phyloP scores from a whole-genome alignment of 2,797 vertebrate species.

The Enteromius mattozi region DNA sequence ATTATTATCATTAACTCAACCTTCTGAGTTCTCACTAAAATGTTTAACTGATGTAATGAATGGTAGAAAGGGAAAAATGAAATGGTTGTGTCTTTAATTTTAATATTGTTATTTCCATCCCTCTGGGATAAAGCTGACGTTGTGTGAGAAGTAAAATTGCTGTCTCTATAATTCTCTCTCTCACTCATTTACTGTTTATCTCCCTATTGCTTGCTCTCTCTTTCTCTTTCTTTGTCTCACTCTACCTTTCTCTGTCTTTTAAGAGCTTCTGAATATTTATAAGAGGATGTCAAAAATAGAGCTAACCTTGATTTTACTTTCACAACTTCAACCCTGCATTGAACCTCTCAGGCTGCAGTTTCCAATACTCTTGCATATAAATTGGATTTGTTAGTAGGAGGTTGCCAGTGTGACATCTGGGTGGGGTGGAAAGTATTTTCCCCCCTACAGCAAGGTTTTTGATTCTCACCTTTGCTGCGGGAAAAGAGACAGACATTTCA shows the following conservation, averaged over 20 bases:
- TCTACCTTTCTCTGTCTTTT: constrained; percentile 52
- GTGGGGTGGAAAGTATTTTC: constrained; percentile 48
- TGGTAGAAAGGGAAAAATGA: constrained; percentile 21
- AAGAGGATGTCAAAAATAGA: constrained; percentile 71
- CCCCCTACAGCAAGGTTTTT: constrained; percentile 52
- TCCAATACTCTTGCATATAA: constrained; percentile 61
- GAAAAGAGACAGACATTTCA: constrained; percentile 46
- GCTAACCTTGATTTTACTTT: constrained; percentile 74
- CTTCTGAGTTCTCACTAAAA: constrained; percentile 1
- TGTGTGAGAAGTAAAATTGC: constrained; percentile 73
- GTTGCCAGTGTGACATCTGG: constrained; percentile 60
- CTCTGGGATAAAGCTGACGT: constrained; percentile 74
- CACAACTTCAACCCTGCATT: constrained; percentile 63
- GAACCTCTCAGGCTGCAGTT: constrained; percentile 54
- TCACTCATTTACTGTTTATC: constrained; percentile 6
- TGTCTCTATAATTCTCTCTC: constrained; percentile 70
- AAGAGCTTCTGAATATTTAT: constrained; percentile 78
- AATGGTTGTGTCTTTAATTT: constrained; percentile 61
- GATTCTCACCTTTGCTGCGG: constrained; percentile 61
- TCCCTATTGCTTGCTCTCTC: constrained; percentile 13
- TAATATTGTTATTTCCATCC: constrained; percentile 74
- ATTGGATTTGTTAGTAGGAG: constrained; percentile 55
- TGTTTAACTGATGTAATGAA: constrained; percentile 28
- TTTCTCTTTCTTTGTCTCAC: constrained; percentile 34
- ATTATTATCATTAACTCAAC: background rate